These are phyloP conservation scores for Nemapogon koenigi DNA, from an alignment of 2,888 invertebrate genomes.

Conservation along the genomic window DNA sequence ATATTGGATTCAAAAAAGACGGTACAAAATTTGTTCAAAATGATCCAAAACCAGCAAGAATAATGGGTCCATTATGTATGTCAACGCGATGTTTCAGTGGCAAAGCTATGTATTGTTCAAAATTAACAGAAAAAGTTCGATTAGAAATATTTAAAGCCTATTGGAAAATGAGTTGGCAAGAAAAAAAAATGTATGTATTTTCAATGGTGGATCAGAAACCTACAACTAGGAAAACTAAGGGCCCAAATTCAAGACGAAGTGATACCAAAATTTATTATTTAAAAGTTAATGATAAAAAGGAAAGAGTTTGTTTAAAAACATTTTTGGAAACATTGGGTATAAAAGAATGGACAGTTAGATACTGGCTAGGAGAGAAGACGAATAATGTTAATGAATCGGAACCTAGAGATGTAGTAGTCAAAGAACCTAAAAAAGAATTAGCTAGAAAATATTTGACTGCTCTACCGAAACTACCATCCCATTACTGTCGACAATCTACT, in stretches of 20 bases:
- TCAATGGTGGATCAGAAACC: slow-evolving; percentile 8
- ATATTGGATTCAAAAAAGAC: slow-evolving; percentile 14
- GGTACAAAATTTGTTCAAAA: slow-evolving; percentile 14
- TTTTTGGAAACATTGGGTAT: slow-evolving; percentile 11
- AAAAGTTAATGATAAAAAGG: slow-evolving; percentile 9
- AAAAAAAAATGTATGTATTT: slow-evolving; percentile 13
- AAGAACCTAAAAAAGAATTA: slow-evolving; percentile 11
- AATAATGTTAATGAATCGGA: slow-evolving; percentile 12
- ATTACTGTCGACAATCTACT: slow-evolving; percentile 18
- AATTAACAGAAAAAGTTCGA: slow-evolving; percentile 12
- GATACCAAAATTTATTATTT: slow-evolving; percentile 11
- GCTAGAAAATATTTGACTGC: slow-evolving; percentile 14
- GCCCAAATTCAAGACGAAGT: slow-evolving; percentile 9
- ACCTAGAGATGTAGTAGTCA: slow-evolving; percentile 9
- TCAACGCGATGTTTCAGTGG: slow-evolving; percentile 13
- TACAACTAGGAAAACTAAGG: slow-evolving; percentile 12
- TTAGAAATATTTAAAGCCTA: slow-evolving; percentile 12
- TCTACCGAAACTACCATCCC: slow-evolving; percentile 19
- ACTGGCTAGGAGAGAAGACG: slow-evolving; percentile 11
- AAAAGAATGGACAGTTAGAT: slow-evolving; percentile 12
- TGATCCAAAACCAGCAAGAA: slow-evolving; percentile 15
- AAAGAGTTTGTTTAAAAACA: slow-evolving; percentile 13
- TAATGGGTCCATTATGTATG: slow-evolving; percentile 14
- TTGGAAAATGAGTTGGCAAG: slow-evolving; percentile 13
- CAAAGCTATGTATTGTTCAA: slow-evolving; percentile 12